Conservation (phyloP, 2,888 invertebrate species). For the Apeira syringaria region DNA sequence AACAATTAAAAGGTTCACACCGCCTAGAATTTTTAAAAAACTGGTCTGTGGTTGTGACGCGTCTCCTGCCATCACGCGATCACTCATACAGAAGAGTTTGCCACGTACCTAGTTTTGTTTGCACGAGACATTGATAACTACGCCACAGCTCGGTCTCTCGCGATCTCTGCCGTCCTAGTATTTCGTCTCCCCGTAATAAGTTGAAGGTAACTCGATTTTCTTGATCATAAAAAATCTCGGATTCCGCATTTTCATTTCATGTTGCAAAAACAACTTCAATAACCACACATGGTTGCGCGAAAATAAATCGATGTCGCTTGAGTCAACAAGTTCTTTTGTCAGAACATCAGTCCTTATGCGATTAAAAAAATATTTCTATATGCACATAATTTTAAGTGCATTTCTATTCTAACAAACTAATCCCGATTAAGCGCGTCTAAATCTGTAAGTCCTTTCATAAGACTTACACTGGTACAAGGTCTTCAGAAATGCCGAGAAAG, state of each 20-base stretch:
- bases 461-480: slow-evolving; percentile 53
- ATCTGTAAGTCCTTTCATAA: slow-evolving; percentile 48
- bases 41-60: slow-evolving; percentile 52
- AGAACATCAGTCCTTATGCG: no score
- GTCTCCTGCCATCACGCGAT: slow-evolving; percentile 53
- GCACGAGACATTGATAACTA: slow-evolving; percentile 56
- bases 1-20: no score
- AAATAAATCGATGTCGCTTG: no score
- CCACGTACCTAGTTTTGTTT: slow-evolving; percentile 48
- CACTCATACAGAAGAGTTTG: slow-evolving; percentile 53
- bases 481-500: slow-evolving; percentile 48
- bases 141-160: slow-evolving; percentile 70
- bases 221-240: slow-evolving; percentile 63
- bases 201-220: slow-evolving; percentile 80
- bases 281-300: neutral
- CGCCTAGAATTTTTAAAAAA: no score
- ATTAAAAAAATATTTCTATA: neutral
- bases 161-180: slow-evolving; percentile 74
- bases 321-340: no score
- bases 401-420: slow-evolving; percentile 29
- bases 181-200: slow-evolving; percentile 78
- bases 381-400: slow-evolving; percentile 12
- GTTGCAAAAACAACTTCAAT: slow-evolving; percentile 11
- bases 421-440: slow-evolving; percentile 32
- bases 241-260: slow-evolving; percentile 57